Base-by-base conservation (phyloP, 2,888 invertebrate genomes). In the Hyposoter dolosus region DNA sequence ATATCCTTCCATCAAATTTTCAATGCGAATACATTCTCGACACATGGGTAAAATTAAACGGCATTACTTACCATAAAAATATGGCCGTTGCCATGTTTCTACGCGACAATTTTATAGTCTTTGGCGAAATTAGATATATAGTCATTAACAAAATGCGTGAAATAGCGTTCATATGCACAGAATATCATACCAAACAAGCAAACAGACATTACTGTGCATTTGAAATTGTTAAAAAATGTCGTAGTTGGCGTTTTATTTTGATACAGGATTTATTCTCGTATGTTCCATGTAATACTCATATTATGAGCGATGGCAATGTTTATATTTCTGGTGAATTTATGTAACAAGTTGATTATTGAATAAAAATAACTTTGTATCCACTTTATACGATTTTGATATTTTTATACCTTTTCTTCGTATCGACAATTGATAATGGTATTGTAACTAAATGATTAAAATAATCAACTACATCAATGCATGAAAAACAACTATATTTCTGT, bases 231-330 rank as follows among this genome's bases (percentile, higher is more conserved):
- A 47, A 53, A 43, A 65, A 72, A 50, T 23, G 66, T 9, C 53
- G 66, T 43, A 53, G 53, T 17, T 74, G 65, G 66, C 68, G 53
- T 19, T 74, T 43, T 66, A 66, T 81, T 53, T 2, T 10, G 3
- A 4, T 66, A 15, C 50, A 81, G n/a, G 53, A 74, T 40, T 68
- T 65, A 19, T 23, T 81, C 28, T 19, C 53, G 19, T 53, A 74
- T 66, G 28, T 56, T 40, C 72, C 65, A 53, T 19, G 47, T 28
- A 81, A 81, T 35, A 35, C 53, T 40, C 66, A 81, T 74, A 15
- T 50, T 19, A 81, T 81, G 80, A 23, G 68, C 7, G 65, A 81
- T 43, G 72, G 74, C 23, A 81, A 72, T 19, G 19, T 81, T 15
- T 81, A 81, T 50, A 72, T 81, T 40, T 17, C 72, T 17, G 65